These are phyloP conservation scores for Lasiurus borealis DNA, from an alignment of 2,113 vertebrate species.

Conservation along the genomic window DNA sequence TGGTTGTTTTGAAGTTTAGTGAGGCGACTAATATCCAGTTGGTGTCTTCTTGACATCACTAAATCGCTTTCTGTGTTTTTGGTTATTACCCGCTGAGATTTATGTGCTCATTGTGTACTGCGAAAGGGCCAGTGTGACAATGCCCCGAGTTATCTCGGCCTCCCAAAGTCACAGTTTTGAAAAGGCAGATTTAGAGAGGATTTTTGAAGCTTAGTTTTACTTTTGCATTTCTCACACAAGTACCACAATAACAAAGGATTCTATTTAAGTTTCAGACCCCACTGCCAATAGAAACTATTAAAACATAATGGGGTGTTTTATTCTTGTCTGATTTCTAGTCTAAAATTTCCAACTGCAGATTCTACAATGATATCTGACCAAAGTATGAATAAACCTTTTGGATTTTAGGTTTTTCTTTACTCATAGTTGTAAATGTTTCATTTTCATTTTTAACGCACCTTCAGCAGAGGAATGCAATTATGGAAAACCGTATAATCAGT, in stretches of 20 bases:
- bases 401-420: neutral
- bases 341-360: neutral
- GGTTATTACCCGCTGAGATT: neutral
- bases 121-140: neutral
- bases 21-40: neutral
- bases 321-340: neutral
- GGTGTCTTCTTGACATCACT: slow-evolving; percentile 37
- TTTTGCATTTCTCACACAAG: slow-evolving; percentile 48
- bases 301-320: neutral
- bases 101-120: neutral
- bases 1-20: neutral
- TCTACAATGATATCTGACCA: neutral
- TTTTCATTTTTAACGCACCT: neutral
- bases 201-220: slow-evolving; percentile 58
- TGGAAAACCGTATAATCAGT: neutral
- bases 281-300: slow-evolving; percentile 43
- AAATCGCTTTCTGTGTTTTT: slow-evolving; percentile 22
- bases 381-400: neutral
- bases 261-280: slow-evolving; percentile 49
- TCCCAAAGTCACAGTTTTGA: slow-evolving; percentile 47
- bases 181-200: slow-evolving; percentile 62
- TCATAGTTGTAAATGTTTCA: neutral
- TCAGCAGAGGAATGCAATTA: neutral
- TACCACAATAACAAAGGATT: neutral
- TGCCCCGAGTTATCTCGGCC: neutral